These are phyloP conservation scores for Eolophus roseicapilla DNA, from an alignment of 2,113 vertebrate species.

Conservation along the genomic window DNA sequence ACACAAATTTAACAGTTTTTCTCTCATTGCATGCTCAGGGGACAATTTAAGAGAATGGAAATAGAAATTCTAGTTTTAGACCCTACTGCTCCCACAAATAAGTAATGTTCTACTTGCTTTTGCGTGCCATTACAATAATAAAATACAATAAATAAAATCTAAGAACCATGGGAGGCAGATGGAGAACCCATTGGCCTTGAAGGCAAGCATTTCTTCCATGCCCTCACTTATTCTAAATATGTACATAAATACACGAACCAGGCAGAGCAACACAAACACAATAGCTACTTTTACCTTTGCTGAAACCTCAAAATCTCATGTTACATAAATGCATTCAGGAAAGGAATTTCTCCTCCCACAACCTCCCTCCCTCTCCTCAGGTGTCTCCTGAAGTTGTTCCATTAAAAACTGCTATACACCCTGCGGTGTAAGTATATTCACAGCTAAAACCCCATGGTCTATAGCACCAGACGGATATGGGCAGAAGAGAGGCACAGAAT, in stretches of 20 bases:
- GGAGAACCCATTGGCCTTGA: neutral
- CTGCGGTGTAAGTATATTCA: neutral
- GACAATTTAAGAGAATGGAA: neutral
- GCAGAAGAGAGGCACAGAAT: neutral
- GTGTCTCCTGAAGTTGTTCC: neutral
- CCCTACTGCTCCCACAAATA: neutral
- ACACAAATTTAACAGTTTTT: neutral
- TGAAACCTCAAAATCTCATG: neutral
- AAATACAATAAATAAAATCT: neutral
- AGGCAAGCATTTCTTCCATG: neutral
- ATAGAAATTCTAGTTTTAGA: neutral
- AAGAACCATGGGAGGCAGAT: neutral
- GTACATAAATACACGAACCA: neutral
- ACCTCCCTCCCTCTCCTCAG: neutral
- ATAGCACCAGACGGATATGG: neutral
- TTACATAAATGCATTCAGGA: neutral
- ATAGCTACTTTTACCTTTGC: neutral
- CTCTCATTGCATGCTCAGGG: neutral
- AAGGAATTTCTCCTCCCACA: neutral
- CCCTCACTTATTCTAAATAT: neutral
- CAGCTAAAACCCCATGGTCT: neutral
- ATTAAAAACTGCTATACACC: neutral
- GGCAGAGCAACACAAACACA: neutral
- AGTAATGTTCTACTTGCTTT: neutral
- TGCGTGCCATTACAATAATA: neutral